These are phyloP conservation scores for Macaria notata DNA, from an alignment of 2,888 invertebrate species.

Conservation along the genomic window DNA sequence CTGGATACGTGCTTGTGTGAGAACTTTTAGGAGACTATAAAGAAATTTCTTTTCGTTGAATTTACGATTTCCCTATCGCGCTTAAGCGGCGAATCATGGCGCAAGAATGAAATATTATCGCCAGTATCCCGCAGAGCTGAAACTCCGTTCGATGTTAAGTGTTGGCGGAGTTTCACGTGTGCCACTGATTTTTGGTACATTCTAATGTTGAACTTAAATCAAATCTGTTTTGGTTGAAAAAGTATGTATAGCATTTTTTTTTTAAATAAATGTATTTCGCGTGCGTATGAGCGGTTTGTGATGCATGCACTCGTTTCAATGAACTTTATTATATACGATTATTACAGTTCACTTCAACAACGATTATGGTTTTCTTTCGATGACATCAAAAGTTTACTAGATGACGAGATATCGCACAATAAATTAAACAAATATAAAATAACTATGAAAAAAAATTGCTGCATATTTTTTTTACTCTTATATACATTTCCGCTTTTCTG, in stretches of 20 bases:
- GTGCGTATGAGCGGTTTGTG: conserved; percentile 1
- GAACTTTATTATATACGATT: no score
- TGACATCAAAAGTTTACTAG: no score
- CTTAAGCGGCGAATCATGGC: conserved; percentile 75
- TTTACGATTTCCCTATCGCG: conserved; percentile 77
- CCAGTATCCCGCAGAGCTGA: conserved; percentile 45
- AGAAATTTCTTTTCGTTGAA: conserved; percentile 71
- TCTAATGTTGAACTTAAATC: conserved; percentile 30
- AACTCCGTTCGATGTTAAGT: conserved; percentile 41
- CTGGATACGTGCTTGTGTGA: conserved; percentile 64
- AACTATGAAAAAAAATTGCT: no score
- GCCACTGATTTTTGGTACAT: conserved; percentile 31
- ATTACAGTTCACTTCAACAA: no score
- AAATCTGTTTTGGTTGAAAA: conserved; percentile 19
- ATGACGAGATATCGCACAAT: no score
- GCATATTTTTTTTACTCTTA: no score
- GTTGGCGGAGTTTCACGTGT: conserved; percentile 41
- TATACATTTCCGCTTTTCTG: no score
- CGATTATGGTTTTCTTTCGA: no score
- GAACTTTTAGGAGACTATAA: conserved; percentile 71
- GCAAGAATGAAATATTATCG: conserved; percentile 70
- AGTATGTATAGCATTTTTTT: no score
- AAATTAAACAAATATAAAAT: no score
- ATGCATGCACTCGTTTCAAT: no score
- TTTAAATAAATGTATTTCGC: no score